Evolutionary conservation across 53 echinoderm and acorn worm genomes (phyloP).

Genomic region (Stichopus horrens): DNA sequence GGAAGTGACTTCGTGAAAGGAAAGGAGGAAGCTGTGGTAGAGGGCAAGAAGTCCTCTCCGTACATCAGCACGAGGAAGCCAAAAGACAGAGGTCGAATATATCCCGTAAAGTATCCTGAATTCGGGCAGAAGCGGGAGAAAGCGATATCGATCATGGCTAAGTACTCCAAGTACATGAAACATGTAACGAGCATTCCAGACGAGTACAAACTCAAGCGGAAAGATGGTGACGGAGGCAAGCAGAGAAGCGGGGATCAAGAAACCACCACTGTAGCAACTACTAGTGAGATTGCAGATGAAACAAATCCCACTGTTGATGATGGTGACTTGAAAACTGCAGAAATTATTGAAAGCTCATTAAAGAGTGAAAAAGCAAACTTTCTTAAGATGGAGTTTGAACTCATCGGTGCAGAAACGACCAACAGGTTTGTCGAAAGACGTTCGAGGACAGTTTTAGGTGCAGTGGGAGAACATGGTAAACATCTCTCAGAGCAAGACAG

Average conservation of each 20-base stretch:
- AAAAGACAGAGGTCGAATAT: not conserved
- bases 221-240: not conserved
- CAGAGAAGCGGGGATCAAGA: not conserved
- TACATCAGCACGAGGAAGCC: not conserved
- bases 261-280: not conserved
- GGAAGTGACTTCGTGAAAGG: not conserved
- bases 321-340: not conserved
- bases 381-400: not conserved
- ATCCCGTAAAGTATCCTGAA: constrained; percentile 30
- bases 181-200: not conserved
- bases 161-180: constrained; percentile 49
- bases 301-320: not conserved
- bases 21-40: not conserved
- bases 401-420: not conserved
- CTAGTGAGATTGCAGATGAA: not conserved
- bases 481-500: not conserved
- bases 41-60: not conserved
- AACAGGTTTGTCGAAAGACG: not conserved
- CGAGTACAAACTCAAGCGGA: not conserved
- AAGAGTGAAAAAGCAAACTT: not conserved
- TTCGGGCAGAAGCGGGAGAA: constrained; percentile 38
- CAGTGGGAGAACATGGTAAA: not conserved
- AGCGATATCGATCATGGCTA: constrained; percentile 48
- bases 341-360: not conserved
- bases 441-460: constrained; percentile 24